A percentile compares a stretch with the other conserved stretches of the same genome.
Evolutionary conservation across 2,888 invertebrate species (phyloP).

Genomic region (Nemotelus nigrinus): DNA sequence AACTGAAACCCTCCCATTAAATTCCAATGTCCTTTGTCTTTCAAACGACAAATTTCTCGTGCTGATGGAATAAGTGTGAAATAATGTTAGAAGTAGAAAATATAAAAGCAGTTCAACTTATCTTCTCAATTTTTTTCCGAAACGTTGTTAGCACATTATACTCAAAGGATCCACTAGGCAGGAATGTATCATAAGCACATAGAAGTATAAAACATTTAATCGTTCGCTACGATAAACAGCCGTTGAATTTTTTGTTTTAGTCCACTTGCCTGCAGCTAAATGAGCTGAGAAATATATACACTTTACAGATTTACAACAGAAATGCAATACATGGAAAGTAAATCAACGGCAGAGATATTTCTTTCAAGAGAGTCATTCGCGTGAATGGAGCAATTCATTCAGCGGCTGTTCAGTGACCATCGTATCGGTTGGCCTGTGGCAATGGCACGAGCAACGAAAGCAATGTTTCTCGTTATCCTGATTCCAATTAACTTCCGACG

Average conservation of each 20-base stretch:
- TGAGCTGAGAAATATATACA: neutral
- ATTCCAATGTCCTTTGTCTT: slow-evolving; percentile 45
- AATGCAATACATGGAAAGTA: slow-evolving; percentile 25
- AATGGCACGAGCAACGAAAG: neutral
- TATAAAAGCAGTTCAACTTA: slow-evolving; percentile 2
- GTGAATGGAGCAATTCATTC: neutral
- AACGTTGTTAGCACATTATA: neutral
- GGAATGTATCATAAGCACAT: neutral
- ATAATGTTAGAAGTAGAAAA: slow-evolving; percentile 47
- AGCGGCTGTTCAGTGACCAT: neutral
- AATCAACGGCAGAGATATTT: slow-evolving; percentile 1
- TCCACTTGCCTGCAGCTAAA: neutral
- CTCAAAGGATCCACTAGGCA: neutral
- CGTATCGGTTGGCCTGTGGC: neutral
- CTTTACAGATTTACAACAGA: slow-evolving; percentile 1
- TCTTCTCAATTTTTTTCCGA: neutral
- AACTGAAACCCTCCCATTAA: neutral
- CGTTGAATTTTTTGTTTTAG: neutral
- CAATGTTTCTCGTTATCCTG: slow-evolving; percentile 32
- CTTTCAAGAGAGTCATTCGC: slow-evolving; percentile 21
- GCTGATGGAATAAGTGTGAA: slow-evolving; percentile 50
- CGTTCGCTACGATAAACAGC: neutral
- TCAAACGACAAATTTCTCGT: slow-evolving; percentile 49
- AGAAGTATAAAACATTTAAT: neutral
- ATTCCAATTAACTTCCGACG: slow-evolving; percentile 50